Percentiles rank a stretch among this genome's conserved stretches.
phyloP scores from a whole-genome alignment of 2,113 vertebrate species.

The Elephas maximus region DNA sequence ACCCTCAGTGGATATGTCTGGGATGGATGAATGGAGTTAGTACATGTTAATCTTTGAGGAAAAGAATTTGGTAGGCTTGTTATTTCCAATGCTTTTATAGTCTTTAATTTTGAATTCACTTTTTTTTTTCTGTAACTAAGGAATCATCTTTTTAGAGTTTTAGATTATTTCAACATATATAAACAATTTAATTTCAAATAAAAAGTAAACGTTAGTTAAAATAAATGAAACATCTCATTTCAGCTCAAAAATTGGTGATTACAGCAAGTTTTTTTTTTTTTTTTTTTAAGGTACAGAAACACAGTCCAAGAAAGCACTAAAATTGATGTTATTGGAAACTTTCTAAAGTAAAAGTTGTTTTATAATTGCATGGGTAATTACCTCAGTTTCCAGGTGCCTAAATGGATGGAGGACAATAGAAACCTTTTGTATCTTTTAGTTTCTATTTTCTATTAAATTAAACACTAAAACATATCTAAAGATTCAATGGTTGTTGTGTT shows the following conservation, averaged over 20 bases:
- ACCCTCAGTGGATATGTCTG: background rate
- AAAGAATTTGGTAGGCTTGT: background rate
- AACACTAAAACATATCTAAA: background rate
- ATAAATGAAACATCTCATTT: background rate
- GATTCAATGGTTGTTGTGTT: background rate
- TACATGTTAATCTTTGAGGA: background rate
- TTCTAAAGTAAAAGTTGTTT: background rate
- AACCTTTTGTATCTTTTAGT: background rate
- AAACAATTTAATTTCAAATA: background rate
- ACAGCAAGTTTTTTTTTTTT: background rate
- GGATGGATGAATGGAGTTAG: background rate
- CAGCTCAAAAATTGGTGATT: background rate
- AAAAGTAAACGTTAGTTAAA: background rate
- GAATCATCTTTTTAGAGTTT: background rate
- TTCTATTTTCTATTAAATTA: background rate
- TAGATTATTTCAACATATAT: background rate
- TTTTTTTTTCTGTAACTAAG: background rate
- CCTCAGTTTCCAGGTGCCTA: background rate
- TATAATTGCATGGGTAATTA: background rate
- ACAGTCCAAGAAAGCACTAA: background rate
- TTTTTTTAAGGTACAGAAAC: background rate
- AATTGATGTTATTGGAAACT: background rate
- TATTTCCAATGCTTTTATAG: background rate
- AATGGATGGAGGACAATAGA: background rate
- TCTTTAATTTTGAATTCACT: background rate